phyloP scores from a whole-genome alignment of 2,888 invertebrate genomes.

The Drosophila atripex region DNA sequence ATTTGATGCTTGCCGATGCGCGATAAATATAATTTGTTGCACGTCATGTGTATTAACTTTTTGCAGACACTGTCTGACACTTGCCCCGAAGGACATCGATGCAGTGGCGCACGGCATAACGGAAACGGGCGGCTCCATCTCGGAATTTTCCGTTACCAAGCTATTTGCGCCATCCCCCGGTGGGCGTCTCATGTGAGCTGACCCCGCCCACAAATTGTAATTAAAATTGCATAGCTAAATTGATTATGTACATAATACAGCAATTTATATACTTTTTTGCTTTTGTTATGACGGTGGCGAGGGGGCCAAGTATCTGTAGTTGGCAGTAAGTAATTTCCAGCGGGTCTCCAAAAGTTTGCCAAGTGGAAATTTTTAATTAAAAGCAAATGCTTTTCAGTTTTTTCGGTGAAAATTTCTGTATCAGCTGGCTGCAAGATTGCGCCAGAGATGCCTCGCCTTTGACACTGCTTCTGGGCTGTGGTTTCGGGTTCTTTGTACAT shows the following conservation, averaged over 20 bases:
- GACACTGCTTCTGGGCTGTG: slow-evolving; percentile 5
- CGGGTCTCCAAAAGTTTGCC: slow-evolving; percentile 60
- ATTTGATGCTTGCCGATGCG: slow-evolving; percentile 80
- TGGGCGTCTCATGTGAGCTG: slow-evolving; percentile 40
- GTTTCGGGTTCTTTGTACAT: slow-evolving; percentile 1
- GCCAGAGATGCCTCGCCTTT: slow-evolving; percentile 22
- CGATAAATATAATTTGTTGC: slow-evolving; percentile 81
- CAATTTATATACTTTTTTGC: slow-evolving; percentile 23
- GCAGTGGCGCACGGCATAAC: neutral
- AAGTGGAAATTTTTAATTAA: slow-evolving; percentile 76
- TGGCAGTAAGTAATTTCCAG: slow-evolving; percentile 66
- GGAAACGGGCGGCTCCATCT: neutral
- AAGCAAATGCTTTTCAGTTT: slow-evolving; percentile 76
- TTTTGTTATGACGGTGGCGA: slow-evolving; percentile 36
- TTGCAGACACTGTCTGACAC: slow-evolving; percentile 60
- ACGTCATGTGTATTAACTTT: slow-evolving; percentile 80
- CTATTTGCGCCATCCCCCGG: slow-evolving; percentile 50
- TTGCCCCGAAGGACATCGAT: slow-evolving; percentile 25
- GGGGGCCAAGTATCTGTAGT: slow-evolving; percentile 29
- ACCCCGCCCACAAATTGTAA: slow-evolving; percentile 78
- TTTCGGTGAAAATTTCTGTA: slow-evolving; percentile 51
- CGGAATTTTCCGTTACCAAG: slow-evolving; percentile 62
- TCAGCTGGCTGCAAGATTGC: slow-evolving; percentile 41
- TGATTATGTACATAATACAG: slow-evolving; percentile 60
- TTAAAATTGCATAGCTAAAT: slow-evolving; percentile 77